A percentile compares a stretch with the other conserved stretches of the same genome.
phyloP scores from a whole-genome alignment of 2,888 invertebrate genomes.

The Ceratothoa steindachneri region DNA sequence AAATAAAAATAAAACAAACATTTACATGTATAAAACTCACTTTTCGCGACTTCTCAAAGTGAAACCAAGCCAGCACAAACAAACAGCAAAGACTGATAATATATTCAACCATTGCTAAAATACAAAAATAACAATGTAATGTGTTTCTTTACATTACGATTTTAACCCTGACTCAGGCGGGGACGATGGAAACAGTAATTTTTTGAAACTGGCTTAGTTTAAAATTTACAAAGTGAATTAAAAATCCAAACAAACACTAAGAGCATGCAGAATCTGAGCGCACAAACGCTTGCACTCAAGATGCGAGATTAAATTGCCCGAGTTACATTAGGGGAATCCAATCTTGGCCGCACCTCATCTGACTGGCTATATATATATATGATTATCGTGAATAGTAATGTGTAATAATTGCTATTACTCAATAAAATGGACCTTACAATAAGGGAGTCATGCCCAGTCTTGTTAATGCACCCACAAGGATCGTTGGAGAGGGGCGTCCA shows the following conservation, averaged over 20 bases:
- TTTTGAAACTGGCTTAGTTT: slow-evolving; percentile 47
- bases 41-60: slow-evolving; percentile 43
- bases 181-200: slow-evolving; percentile 45
- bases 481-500: background rate
- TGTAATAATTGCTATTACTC: slow-evolving; percentile 42
- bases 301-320: background rate
- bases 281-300: background rate
- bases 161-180: slow-evolving; percentile 47
- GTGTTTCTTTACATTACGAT: slow-evolving; percentile 48
- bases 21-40: slow-evolving; percentile 46
- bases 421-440: slow-evolving; percentile 47
- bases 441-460: slow-evolving; percentile 20
- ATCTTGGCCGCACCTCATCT: slow-evolving; percentile 26
- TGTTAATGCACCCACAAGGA: slow-evolving; percentile 8
- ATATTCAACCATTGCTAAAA: slow-evolving; percentile 41
- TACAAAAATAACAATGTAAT: slow-evolving; percentile 47
- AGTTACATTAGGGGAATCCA: background rate
- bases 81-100: slow-evolving; percentile 38
- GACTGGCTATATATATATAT: slow-evolving; percentile 47
- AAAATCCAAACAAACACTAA: slow-evolving; percentile 46
- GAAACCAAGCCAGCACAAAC: slow-evolving; percentile 45
- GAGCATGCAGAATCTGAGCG: slow-evolving; percentile 39
- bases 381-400: slow-evolving; percentile 46
- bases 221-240: slow-evolving; percentile 45
- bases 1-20: slow-evolving; percentile 47